These are phyloP conservation scores for Burhinus bistriatus DNA, from an alignment of 2,113 vertebrate genomes.

Conservation along the genomic window DNA sequence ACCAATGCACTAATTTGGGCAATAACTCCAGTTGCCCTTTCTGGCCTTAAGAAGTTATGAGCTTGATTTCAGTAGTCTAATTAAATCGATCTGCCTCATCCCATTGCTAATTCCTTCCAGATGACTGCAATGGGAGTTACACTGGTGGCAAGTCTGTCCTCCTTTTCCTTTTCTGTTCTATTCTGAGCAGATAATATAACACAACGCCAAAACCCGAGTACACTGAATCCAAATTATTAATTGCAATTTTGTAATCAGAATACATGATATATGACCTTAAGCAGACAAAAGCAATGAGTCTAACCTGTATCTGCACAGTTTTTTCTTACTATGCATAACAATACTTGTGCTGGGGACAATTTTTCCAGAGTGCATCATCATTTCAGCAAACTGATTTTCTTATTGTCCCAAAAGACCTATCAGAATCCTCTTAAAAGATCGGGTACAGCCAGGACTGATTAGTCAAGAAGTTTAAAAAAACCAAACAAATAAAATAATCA, in stretches of 20 bases:
- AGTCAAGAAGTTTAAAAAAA: not conserved
- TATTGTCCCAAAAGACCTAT: not conserved
- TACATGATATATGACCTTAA: not conserved
- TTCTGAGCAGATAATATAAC: not conserved
- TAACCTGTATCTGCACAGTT: not conserved
- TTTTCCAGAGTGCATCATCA: not conserved
- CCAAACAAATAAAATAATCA: not conserved
- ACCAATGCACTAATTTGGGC: not conserved
- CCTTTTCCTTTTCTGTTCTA: conserved; percentile 7
- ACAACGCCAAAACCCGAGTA: not conserved
- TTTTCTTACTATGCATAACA: not conserved
- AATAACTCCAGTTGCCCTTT: not conserved
- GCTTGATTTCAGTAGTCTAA: conserved; percentile 19
- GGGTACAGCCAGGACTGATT: not conserved
- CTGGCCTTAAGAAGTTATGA: not conserved
- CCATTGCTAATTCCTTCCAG: conserved; percentile 21
- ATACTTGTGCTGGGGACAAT: not conserved
- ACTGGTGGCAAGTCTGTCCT: not conserved
- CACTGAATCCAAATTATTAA: not conserved
- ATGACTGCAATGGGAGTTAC: conserved; percentile 5
- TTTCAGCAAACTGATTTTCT: not conserved
- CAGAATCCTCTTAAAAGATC: not conserved
- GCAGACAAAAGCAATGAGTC: not conserved
- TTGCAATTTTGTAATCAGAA: not conserved
- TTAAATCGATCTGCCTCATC: conserved; percentile 17